Evolutionary conservation across 1,140 invertebrate genomes (phyloP).

Genomic region (Zaprionus gabonicus): DNA sequence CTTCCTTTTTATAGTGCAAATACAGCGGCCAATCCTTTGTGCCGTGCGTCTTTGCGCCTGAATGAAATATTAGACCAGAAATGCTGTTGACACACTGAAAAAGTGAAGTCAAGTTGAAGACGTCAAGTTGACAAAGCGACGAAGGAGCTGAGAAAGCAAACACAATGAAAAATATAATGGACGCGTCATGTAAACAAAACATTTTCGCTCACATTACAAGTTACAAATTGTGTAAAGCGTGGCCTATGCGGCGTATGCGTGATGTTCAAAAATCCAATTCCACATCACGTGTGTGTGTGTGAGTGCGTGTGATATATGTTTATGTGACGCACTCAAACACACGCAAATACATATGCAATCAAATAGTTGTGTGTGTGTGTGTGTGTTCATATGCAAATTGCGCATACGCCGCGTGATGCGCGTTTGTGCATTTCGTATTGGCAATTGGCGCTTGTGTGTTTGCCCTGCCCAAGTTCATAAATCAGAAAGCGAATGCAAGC

Average conservation of each 20-base stretch:
- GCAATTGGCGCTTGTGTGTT: conserved; percentile 14
- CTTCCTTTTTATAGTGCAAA: background rate
- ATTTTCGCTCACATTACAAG: conserved; percentile 18
- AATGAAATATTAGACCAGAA: conserved; percentile 30
- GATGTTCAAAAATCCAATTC: conserved; percentile 49
- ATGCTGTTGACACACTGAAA: conserved; percentile 7
- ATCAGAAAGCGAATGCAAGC: conserved; percentile 38
- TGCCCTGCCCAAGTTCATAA: conserved; percentile 53
- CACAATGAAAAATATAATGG: conserved; percentile 23
- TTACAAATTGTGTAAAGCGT: conserved; percentile 29
- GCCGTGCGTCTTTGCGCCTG: background rate
- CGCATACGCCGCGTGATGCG: conserved; percentile 37
- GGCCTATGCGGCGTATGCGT: conserved; percentile 43
- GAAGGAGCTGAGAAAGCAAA: background rate
- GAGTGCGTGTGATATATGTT: conserved; percentile 12
- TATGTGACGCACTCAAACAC: background rate
- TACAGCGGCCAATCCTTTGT: conserved; percentile 1
- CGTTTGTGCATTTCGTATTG: conserved; percentile 31
- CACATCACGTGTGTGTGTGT: conserved; percentile 16
- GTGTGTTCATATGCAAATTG: conserved; percentile 43
- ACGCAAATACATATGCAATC: background rate
- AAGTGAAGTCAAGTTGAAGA: background rate
- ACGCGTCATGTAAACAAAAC: conserved; percentile 22
- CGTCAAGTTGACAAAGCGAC: background rate
- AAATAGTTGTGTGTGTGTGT: background rate